A percentile compares a stretch with the other conserved stretches of the same genome.
phyloP scores from a whole-genome alignment of 1,140 invertebrate species.

The Ceratosolen fusciceps region DNA sequence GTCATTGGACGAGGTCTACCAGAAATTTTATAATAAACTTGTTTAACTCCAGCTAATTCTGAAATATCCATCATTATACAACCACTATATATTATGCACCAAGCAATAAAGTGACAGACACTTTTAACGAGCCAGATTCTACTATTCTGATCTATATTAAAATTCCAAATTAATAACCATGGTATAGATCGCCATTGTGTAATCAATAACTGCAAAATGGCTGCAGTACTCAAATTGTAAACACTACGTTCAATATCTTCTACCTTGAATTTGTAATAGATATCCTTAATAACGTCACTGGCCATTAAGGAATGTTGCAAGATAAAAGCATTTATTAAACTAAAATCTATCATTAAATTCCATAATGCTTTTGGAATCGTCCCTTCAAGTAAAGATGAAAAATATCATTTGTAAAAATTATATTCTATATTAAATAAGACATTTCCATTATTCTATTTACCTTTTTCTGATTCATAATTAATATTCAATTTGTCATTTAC shows the following conservation, averaged over 20 bases:
- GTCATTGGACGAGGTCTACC: conserved; percentile 65
- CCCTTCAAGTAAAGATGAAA: conserved; percentile 20
- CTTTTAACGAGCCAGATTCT: conserved; percentile 69
- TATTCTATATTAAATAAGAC: conserved; percentile 3
- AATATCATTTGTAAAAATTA: neutral
- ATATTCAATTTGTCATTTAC: conserved; percentile 54
- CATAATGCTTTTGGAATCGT: conserved; percentile 51
- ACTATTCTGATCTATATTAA: conserved; percentile 64
- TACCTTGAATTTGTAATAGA: conserved; percentile 63
- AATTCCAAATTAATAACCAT: conserved; percentile 69
- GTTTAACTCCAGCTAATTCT: conserved; percentile 75
- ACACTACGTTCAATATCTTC: conserved; percentile 70
- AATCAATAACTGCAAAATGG: conserved; percentile 62
- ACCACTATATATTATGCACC: conserved; percentile 76
- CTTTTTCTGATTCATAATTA: conserved; percentile 38
- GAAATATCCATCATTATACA: conserved; percentile 76
- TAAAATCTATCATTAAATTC: conserved; percentile 64
- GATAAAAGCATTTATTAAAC: conserved; percentile 70
- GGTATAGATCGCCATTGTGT: conserved; percentile 68
- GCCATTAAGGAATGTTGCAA: conserved; percentile 73
- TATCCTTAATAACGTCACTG: conserved; percentile 64
- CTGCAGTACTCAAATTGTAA: conserved; percentile 66
- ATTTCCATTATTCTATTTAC: conserved; percentile 47
- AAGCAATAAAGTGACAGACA: conserved; percentile 71
- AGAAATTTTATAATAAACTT: conserved; percentile 72